Conservation (phyloP, 1,140 invertebrate species). For the Pygmarrhopalites habei region DNA sequence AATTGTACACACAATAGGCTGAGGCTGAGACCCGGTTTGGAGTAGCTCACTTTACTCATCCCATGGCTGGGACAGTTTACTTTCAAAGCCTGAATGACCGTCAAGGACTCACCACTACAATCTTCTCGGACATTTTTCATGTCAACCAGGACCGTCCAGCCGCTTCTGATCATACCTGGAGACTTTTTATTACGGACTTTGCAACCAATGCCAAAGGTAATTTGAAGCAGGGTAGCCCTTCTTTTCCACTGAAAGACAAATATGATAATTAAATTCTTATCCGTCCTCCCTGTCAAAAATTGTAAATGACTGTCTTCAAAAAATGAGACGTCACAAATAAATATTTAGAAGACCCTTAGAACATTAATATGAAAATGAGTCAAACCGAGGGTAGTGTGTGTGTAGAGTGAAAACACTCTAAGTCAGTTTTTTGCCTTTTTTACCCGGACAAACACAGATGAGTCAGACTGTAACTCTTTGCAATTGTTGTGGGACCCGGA, state of each 20-base stretch:
- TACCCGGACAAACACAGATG: too few relatives aligned
- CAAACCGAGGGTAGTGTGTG: too few relatives aligned
- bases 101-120: slow-evolving; percentile 60
- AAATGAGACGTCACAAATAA: too few relatives aligned
- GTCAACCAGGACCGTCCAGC: slow-evolving; percentile 43
- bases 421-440: too few relatives aligned
- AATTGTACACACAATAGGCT: too few relatives aligned
- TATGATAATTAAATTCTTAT: too few relatives aligned
- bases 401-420: too few relatives aligned
- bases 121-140: slow-evolving; percentile 58
- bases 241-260: too few relatives aligned
- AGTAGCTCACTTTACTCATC: slow-evolving; percentile 68
- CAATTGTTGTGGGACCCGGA: slow-evolving; percentile 78
- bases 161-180: slow-evolving; percentile 68
- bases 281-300: too few relatives aligned
- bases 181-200: slow-evolving; percentile 81
- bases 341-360: too few relatives aligned
- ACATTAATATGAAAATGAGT: too few relatives aligned
- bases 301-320: too few relatives aligned
- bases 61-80: slow-evolving; percentile 69
- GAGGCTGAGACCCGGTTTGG: slow-evolving; percentile 68
- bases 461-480: slow-evolving; percentile 69
- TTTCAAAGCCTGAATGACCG: slow-evolving; percentile 66
- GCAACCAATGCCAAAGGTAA: slow-evolving; percentile 60
- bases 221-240: not conserved